These are phyloP conservation scores for Emydura subglobosa DNA, from an alignment of 2,113 vertebrate genomes.

Conservation along the genomic window DNA sequence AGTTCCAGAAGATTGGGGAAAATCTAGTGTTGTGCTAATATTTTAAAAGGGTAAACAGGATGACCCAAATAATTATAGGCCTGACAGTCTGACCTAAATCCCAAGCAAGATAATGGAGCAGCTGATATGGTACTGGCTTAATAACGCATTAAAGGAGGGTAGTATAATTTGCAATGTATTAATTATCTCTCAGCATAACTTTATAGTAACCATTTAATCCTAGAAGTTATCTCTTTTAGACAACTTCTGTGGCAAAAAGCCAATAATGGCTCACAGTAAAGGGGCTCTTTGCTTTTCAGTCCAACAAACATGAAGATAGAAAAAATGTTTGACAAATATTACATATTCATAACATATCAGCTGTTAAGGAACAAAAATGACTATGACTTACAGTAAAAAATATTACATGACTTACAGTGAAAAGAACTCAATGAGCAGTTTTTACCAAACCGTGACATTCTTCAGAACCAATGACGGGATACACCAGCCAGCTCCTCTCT, in stretches of 20 bases:
- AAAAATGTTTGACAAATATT: neutral
- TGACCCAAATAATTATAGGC: too few species aligned
- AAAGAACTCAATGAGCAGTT: constrained; percentile 20
- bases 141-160: too few species aligned
- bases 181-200: neutral
- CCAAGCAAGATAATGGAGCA: too few species aligned
- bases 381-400: neutral
- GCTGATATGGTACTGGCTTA: too few species aligned
- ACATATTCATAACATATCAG: neutral
- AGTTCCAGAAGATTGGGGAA: too few species aligned
- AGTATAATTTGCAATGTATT: too few species aligned
- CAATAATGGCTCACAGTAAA: accelerated
- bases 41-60: too few species aligned
- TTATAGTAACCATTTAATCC: neutral
- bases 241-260: neutral
- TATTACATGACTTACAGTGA: constrained; percentile 32
- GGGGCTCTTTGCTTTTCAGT: neutral
- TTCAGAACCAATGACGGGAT: neutral
- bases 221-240: neutral
- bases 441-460: constrained; percentile 1
- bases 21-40: too few species aligned
- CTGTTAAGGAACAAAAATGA: neutral
- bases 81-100: too few species aligned
- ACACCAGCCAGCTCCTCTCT: neutral
- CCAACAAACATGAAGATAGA: neutral